Percentiles rank a stretch among this genome's conserved stretches.
Evolutionary conservation across 2,888 invertebrate genomes (phyloP).

Genomic region (Leucophora obtusa): DNA sequence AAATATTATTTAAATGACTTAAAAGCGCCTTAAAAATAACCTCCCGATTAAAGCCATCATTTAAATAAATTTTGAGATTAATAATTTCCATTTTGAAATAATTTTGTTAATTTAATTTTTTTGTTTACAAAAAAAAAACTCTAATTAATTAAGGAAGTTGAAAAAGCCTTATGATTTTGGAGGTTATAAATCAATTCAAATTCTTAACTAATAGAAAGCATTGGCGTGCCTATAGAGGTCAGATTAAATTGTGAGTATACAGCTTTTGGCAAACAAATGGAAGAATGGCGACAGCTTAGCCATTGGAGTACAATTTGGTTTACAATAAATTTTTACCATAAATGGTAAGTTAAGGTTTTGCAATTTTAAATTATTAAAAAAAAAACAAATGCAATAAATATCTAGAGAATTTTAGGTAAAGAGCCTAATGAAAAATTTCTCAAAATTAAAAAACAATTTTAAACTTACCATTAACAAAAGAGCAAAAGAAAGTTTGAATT

Average conservation of each 20-base stretch:
- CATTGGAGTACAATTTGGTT: constrained; percentile 70
- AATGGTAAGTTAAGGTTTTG: constrained; percentile 31
- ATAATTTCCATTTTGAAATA: no score
- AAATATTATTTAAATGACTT: no score
- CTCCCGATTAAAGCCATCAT: no score
- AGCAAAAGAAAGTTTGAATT: no score
- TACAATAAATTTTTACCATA: background rate
- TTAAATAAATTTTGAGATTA: no score
- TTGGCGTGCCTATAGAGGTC: constrained; percentile 41
- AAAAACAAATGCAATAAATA: no score
- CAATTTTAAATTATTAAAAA: constrained; percentile 34
- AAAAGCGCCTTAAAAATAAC: no score
- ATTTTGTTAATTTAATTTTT: no score
- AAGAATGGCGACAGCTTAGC: constrained; percentile 73
- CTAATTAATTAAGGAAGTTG: constrained; percentile 30
- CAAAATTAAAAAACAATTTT: constrained; percentile 23
- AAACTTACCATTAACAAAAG: no score
- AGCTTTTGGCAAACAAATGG: constrained; percentile 68
- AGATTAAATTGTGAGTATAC: no score
- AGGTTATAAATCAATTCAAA: constrained; percentile 34
- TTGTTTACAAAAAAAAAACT: constrained; percentile 58
- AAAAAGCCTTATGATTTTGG: constrained; percentile 42
- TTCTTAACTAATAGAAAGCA: constrained; percentile 32
- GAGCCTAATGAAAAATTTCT: no score
- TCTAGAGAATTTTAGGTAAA: background rate